A percentile compares a stretch with the other conserved stretches of the same genome.
These are phyloP conservation scores for Dasyornis broadbenti DNA, from an alignment of 2,113 vertebrate species.

Conservation along the genomic window DNA sequence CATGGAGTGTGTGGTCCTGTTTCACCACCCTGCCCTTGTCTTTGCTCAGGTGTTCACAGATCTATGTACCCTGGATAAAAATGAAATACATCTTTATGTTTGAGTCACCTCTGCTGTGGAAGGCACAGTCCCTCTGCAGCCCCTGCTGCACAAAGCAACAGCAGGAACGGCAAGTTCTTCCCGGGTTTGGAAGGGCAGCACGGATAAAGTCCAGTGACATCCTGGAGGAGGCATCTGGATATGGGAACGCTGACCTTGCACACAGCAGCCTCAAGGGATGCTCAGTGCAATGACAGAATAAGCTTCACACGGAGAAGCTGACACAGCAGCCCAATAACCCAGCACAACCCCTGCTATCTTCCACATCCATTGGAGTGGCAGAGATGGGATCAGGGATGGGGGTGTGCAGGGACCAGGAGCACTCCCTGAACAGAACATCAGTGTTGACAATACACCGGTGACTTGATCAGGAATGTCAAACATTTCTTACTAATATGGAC, in stretches of 20 bases:
- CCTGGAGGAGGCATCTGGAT: neutral
- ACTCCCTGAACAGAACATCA: neutral
- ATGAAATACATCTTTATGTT: rapidly evolving
- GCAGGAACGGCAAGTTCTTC: too few species aligned
- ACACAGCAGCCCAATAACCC: neutral
- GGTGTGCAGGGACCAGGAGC: neutral
- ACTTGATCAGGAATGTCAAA: rapidly evolving
- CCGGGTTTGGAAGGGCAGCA: too few species aligned
- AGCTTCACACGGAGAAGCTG: neutral
- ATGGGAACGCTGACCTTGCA: rapidly evolving
- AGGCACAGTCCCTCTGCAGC: neutral
- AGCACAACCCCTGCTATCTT: rapidly evolving
- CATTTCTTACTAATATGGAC: neutral
- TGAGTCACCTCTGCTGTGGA: neutral
- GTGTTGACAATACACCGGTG: neutral
- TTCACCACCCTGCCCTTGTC: neutral
- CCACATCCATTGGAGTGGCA: rapidly evolving
- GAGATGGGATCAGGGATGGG: neutral
- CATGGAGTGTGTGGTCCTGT: neutral
- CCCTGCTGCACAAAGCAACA: rapidly evolving
- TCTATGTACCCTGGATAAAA: neutral
- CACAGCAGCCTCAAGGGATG: rapidly evolving
- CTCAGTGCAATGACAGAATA: neutral
- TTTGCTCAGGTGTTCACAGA: neutral
- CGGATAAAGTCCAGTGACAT: rapidly evolving